Percentiles rank a stretch among this genome's conserved stretches.
phyloP scores from a whole-genome alignment of 2,797 vertebrate genomes.

The Poecilia velifera region DNA sequence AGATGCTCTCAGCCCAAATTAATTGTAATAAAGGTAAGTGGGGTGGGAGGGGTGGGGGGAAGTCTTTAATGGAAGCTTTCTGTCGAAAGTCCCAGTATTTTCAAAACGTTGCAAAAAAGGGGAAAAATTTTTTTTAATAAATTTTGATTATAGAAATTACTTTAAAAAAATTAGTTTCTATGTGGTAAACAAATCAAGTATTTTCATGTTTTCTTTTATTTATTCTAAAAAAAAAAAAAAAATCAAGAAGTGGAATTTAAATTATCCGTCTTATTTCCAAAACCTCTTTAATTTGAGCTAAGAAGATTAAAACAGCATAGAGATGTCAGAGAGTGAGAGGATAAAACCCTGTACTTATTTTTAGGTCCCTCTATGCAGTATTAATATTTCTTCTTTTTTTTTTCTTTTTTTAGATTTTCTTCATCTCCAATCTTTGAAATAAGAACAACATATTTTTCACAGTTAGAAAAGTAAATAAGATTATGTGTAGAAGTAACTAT shows the following conservation, averaged over 20 bases:
- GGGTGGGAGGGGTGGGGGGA: neutral
- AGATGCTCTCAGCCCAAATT: conserved; percentile 50
- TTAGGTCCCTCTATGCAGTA: conserved; percentile 11
- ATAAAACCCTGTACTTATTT: conserved; percentile 35
- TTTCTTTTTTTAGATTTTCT: neutral
- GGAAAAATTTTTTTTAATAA: neutral
- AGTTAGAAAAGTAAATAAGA: conserved; percentile 13
- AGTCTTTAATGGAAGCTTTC: conserved; percentile 50
- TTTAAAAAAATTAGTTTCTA: neutral
- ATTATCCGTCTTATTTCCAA: conserved; percentile 49
- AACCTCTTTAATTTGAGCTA: conserved; percentile 56
- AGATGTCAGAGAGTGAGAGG: conserved; percentile 40
- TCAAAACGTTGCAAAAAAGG: neutral
- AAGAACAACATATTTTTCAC: neutral
- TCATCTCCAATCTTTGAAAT: conserved; percentile 4
- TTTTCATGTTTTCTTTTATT: conserved; percentile 7
- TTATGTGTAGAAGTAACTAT: conserved; percentile 20
- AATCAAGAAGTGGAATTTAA: conserved; percentile 11
- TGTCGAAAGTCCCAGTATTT: conserved; percentile 33
- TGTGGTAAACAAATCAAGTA: conserved; percentile 11
- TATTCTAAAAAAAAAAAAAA: neutral
- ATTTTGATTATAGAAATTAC: neutral
- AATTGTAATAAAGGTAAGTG: conserved; percentile 14
- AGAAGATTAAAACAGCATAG: conserved; percentile 58
- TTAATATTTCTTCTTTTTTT: neutral